These are phyloP conservation scores for Protobothrops mucrosquamatus DNA, from an alignment of 2,113 vertebrate genomes.

Conservation along the genomic window DNA sequence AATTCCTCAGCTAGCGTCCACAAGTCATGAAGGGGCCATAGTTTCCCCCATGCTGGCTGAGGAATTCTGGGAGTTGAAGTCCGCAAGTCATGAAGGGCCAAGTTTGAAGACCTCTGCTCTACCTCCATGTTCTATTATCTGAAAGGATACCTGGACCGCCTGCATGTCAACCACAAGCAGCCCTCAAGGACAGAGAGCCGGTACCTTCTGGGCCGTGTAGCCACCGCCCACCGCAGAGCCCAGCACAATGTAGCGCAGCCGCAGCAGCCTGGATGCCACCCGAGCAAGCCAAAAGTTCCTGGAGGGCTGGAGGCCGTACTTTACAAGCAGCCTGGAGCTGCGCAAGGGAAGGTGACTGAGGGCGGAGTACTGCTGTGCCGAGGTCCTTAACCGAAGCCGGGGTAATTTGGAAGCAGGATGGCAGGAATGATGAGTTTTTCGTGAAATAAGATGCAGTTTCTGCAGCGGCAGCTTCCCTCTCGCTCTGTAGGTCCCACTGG, in stretches of 20 bases:
- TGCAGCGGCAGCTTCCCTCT: conserved; percentile 78
- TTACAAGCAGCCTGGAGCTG: conserved; percentile 74
- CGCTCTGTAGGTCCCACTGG: conserved; percentile 72
- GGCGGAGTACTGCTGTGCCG: conserved; percentile 83
- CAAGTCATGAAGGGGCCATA: no score
- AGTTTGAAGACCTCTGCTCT: no score
- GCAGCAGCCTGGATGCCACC: conserved; percentile 86
- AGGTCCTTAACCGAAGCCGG: conserved; percentile 73
- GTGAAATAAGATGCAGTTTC: conserved; percentile 81
- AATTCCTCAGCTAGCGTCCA: no score
- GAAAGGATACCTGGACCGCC: background rate
- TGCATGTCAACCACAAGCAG: background rate
- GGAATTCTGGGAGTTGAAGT: no score
- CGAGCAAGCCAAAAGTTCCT: conserved; percentile 90
- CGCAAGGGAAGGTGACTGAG: conserved; percentile 77
- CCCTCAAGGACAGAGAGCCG: background rate
- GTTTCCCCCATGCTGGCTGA: no score
- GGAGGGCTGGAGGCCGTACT: conserved; percentile 76
- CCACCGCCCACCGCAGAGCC: conserved; percentile 96
- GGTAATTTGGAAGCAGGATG: conserved; percentile 73
- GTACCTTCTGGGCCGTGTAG: conserved; percentile 97
- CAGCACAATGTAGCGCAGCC: conserved; percentile 88
- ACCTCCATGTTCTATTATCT: background rate
- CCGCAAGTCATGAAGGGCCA: no score
- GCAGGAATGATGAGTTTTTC: conserved; percentile 77